These are phyloP conservation scores for Eriosoma lanigerum DNA, from an alignment of 1,140 invertebrate genomes.

Conservation along the genomic window DNA sequence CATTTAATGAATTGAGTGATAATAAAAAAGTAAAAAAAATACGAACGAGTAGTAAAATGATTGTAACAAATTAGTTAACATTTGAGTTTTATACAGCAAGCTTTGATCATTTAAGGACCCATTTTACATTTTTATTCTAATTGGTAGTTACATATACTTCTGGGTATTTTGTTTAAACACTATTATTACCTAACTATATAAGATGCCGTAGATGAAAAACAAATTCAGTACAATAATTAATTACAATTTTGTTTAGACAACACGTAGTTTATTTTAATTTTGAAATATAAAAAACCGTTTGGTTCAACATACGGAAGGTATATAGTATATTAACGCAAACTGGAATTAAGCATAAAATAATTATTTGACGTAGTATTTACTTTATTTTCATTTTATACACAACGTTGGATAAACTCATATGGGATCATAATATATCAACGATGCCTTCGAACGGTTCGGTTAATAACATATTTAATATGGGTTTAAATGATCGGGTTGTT, in stretches of 20 bases:
- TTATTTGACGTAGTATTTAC: background rate
- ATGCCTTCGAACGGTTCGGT: background rate
- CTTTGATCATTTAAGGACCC: background rate
- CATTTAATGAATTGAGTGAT: background rate
- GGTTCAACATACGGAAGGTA: too few relatives aligned
- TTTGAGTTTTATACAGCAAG: background rate
- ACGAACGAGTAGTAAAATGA: background rate
- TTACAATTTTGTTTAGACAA: too few relatives aligned
- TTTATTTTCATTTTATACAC: background rate
- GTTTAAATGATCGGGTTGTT: background rate
- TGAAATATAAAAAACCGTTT: background rate
- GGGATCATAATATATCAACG: background rate
- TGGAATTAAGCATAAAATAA: constrained; percentile 11
- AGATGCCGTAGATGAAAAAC: too few relatives aligned
- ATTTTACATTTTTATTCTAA: too few relatives aligned
- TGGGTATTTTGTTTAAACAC: too few relatives aligned
- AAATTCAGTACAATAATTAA: too few relatives aligned
- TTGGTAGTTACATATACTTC: too few relatives aligned
- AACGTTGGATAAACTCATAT: background rate
- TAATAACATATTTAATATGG: background rate
- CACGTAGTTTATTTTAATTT: too few relatives aligned
- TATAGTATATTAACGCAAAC: constrained; percentile 8
- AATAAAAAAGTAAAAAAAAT: constrained; percentile 21
- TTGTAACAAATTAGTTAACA: background rate
- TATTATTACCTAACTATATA: background rate